Evolutionary conservation across 2,888 invertebrate species (phyloP), one percentile per base, ranked within the genome.

Genomic region (Agrilus mali): DNA sequence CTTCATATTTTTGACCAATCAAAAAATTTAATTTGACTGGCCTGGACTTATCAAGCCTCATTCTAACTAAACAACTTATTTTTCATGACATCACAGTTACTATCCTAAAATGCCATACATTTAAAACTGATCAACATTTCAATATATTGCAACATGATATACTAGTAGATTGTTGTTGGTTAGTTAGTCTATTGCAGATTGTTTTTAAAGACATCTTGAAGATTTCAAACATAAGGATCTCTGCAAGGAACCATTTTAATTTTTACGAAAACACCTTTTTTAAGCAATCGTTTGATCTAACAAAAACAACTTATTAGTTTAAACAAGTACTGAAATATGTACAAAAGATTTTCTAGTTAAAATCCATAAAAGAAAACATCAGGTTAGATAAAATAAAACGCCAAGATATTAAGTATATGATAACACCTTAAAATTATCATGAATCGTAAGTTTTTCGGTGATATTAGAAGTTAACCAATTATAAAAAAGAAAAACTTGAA

Each of bases 41-140:
- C 38, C 38, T n/a, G 39, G 14, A 33, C 39, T 22, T 38, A 22
- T 37, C 34, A 36, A 27, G 8, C 14, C 40, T 40, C 43, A 31
- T 41, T 42, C 42, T 46, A n/a, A 47, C 55, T 56, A 59, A 56
- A 54, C 55, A 54, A 57, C 54, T 57, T 54, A 56, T 48, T 53
- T 52, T 55, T 54, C 51, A 54, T 53, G 57, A 58, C 61, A 60
- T 61, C 60, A 64, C 62, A 62, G 62, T 59, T 56, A 63, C 61
- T 63, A 63, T 55, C 55, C 60, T 62, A 61, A 48, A 47, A 48
- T 50, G 51, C 48, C 50, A 55, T 54, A 55, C 50, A 56, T 55
- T 60, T 56, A 58, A 55, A 55, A 56, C 56, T 53, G 56, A 49
- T 55, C 52, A 58, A 58, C 51, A 58, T 55, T 46, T 22, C 33